These are phyloP conservation scores for Actinia equina DNA, from an alignment of 64 coral and sea anemone genomes.

Conservation along the genomic window DNA sequence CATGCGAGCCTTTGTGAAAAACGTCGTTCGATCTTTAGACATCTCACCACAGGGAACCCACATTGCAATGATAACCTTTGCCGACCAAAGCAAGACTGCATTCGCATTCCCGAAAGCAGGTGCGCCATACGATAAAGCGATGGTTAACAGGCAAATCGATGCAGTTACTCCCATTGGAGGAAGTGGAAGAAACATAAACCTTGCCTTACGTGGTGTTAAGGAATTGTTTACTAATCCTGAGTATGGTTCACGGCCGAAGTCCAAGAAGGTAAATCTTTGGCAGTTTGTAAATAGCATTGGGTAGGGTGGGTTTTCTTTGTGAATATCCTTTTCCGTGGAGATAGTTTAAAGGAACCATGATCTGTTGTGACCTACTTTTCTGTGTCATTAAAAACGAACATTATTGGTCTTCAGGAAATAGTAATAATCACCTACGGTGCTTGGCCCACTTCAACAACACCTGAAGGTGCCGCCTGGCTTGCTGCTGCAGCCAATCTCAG, in stretches of 20 bases:
- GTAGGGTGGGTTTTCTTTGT: no score
- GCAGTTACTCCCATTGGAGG: conserved; percentile 3
- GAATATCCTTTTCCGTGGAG: no score
- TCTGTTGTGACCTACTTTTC: no score
- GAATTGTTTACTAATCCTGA: background rate
- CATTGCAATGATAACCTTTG: conserved; percentile 49
- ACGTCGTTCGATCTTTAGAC: conserved; percentile 43
- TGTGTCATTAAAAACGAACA: no score
- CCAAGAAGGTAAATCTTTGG: conserved; percentile 31
- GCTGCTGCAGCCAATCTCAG: background rate
- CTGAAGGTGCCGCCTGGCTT: background rate
- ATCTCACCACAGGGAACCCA: conserved; percentile 73
- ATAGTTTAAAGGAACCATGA: no score
- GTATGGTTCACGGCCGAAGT: background rate
- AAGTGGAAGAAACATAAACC: conserved; percentile 17
- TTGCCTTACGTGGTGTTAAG: conserved; percentile 1
- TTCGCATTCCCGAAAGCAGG: conserved; percentile 35
- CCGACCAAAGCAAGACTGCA: conserved; percentile 18
- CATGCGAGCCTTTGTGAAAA: conserved; percentile 26
- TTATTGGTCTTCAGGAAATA: background rate
- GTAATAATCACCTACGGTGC: background rate
- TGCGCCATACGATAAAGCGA: conserved; percentile 10
- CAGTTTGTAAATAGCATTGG: no score
- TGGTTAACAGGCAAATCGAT: conserved; percentile 21
- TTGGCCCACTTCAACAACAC: background rate